These are phyloP conservation scores for Cynocephalus volans DNA, from an alignment of 2,113 vertebrate species.

Conservation along the genomic window DNA sequence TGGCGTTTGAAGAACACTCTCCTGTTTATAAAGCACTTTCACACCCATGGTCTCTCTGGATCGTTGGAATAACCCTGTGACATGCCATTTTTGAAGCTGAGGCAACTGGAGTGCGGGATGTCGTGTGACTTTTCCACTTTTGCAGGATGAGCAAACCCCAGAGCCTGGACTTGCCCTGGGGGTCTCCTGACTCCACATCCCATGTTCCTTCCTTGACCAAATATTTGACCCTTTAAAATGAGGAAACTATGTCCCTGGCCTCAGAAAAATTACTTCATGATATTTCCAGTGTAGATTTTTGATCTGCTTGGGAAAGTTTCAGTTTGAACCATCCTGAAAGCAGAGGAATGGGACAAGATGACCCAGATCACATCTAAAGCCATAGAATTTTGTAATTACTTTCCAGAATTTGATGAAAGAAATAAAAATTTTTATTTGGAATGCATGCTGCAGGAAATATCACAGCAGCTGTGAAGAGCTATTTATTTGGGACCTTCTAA, in stretches of 20 bases:
- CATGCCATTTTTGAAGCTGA: background rate
- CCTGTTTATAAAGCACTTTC: background rate
- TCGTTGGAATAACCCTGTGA: background rate
- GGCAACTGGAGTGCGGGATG: background rate
- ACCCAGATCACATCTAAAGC: background rate
- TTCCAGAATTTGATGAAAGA: slow-evolving; percentile 39
- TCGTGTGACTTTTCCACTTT: background rate
- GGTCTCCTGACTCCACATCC: too few relatives aligned
- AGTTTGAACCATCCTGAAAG: background rate
- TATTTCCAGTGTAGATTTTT: slow-evolving; percentile 22
- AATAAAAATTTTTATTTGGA: slow-evolving; percentile 25
- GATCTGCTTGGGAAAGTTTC: background rate
- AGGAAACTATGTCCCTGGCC: background rate
- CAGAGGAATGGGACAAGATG: background rate
- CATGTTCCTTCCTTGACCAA: background rate
- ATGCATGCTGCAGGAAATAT: background rate
- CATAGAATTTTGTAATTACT: background rate
- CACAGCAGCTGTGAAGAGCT: background rate
- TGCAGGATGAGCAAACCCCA: background rate
- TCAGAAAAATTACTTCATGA: background rate
- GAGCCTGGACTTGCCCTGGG: background rate
- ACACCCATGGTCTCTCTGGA: background rate
- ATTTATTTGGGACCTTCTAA: background rate
- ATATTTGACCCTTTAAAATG: background rate
- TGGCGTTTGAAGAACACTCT: background rate